Evolutionary conservation across 2,797 vertebrate species (phyloP), one percentile per base, ranked within the genome.

Genomic region (Lophura swinhoii): DNA sequence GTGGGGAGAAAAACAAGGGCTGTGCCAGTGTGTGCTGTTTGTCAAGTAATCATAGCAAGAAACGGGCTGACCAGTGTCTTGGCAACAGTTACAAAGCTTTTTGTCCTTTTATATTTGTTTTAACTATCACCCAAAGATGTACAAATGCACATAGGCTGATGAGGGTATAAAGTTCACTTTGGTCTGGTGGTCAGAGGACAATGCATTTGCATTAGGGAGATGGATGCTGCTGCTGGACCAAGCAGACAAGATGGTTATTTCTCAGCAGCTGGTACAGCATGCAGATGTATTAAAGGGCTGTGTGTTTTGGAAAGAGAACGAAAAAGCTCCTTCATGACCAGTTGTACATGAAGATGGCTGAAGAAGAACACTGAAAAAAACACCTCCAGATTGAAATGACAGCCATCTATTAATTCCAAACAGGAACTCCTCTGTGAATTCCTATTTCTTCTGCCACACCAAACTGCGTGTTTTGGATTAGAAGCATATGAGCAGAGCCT

Each of bases 21-120:
- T 43, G 7, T 78, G 91, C 33, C 67, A 84, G 48, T 76, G 60
- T 93, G 93, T 93, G 76, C 85, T 73, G 60, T 84, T 93, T 91
- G 80, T 82, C 67, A 74, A 90, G 63, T 86, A 81, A 84, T 95
- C 88, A 69, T 3, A 83, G 69, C 79, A 72, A 82, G 87, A 91
- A 69, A 48, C 75, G 69, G 75, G 37, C 87, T 18, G 12, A 26
- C 84, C 86, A 67, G 84, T 78, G 89, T 73, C 67, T 96, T 96
- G 91, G 91, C 79, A 86, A 53, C 64, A 64, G 48, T 5, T 91
- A 59, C 26, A 84, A 68, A 91, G 41, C 78, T 89, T 92, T 89
- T 89, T 72, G 78, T 76, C 31, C 76, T 81, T 93, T 94, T 92
- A 44, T 94, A 13, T 76, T 92, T 64, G 35, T 3, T 93, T 93